Base-by-base conservation (phyloP, 2,797 vertebrate genomes). In the Alauda arvensis region DNA sequence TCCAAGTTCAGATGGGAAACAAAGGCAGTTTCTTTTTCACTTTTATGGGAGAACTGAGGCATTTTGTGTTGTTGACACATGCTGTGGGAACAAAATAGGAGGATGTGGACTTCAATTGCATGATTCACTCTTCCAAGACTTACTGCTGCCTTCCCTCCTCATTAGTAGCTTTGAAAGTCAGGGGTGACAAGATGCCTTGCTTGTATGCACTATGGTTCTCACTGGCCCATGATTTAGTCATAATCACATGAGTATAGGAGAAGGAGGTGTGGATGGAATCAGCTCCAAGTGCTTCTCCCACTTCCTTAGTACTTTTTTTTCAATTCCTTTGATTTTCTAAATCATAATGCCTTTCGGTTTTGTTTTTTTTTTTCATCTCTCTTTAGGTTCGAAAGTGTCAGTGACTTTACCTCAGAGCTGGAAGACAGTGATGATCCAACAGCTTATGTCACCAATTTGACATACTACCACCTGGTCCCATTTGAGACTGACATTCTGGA, bases 401-500 rank as follows among this genome's bases (percentile, higher is more conserved):
- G 96, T 11, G 98, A 99, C 86, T 98, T 98, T 92, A 89, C 98
- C 74, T 93, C 97, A 37, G 98, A 99, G 65, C 77, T 97, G 46
- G 98, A 98, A 29, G 96, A 96, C 28, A 96, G 92, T 1, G 98
- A 99, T 55, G 99, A 99, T 65, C 97, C 98, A 9, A 97, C 98
- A 40, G 98, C 98, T 14, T 99, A 99, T 40, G 98, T 99, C 96
- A 99, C 99, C 96, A 99, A 99, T 96, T 96, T 99, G 89, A 99
- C 99, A 39, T 99, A 99, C 93, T 99, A 99, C 96, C 99, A 99
- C 78, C 96, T 99, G 94, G 99, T 99, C 83, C 99, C 99, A 1
- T 99, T 99, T 78, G 99, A 99, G 96, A 99, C 99, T 0, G 99
- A 99, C 95, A 99, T 99, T 95, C 96, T 99, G 97, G 99, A 99